Evolutionary conservation across 2,888 invertebrate species (phyloP).

Genomic region (Microctonus hyperodae): DNA sequence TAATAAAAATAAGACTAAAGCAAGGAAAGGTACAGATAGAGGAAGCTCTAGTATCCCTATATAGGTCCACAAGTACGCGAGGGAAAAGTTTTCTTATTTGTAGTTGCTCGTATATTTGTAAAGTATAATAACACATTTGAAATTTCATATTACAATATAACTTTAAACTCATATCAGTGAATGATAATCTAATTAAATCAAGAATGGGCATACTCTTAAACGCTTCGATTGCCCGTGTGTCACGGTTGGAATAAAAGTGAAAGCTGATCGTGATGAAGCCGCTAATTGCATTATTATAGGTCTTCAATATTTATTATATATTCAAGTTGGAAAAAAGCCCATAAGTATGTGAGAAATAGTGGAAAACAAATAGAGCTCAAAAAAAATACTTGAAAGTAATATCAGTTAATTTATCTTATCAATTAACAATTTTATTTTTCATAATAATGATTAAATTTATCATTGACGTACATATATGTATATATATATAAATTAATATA

Average conservation of each 20-base stretch:
- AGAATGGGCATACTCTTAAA: constrained; percentile 53
- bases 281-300: too few relatives aligned
- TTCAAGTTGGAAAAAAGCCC: neutral
- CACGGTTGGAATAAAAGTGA: constrained; percentile 99
- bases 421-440: neutral
- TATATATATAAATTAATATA: constrained; percentile 4
- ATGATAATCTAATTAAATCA: constrained; percentile 8
- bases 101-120: constrained; percentile 99
- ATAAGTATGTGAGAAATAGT: neutral
- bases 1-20: constrained; percentile 87
- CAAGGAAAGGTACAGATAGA: constrained; percentile 97
- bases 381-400: neutral
- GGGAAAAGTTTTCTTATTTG: constrained; percentile 98
- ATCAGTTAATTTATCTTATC: neutral
- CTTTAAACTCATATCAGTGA: neutral
- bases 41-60: constrained; percentile 95
- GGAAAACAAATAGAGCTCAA: neutral
- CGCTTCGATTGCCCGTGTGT: constrained; percentile 93
- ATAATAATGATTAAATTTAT: neutral
- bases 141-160: neutral
- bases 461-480: neutral
- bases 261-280: constrained; percentile 99
- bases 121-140: constrained; percentile 99
- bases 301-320: too few relatives aligned
- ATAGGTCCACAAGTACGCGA: constrained; percentile 95